A percentile compares a stretch with the other conserved stretches of the same genome.
Conservation (phyloP, 2,888 invertebrate genomes). For the Plagodis pulveraria region DNA sequence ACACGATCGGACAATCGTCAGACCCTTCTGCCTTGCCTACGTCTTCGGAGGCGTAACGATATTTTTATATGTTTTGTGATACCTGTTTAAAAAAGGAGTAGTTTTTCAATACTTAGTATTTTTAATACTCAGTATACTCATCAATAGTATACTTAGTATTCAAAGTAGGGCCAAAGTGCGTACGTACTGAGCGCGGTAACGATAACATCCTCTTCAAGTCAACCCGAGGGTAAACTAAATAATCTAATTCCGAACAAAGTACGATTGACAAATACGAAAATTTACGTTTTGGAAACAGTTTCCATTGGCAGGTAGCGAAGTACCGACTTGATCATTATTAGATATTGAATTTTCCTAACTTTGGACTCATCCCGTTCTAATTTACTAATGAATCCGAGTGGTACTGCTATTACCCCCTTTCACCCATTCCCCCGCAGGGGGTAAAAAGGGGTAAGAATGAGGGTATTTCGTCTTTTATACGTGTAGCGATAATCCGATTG, state of each 20-base stretch:
- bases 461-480: slow-evolving; percentile 83
- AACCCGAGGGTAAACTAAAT: slow-evolving; percentile 81
- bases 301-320: slow-evolving; percentile 44
- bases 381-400: slow-evolving; percentile 86
- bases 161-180: no score
- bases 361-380: slow-evolving; percentile 85
- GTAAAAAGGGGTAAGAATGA: slow-evolving; percentile 60
- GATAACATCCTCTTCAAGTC: slow-evolving; percentile 40
- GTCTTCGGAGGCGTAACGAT: no score
- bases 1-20: no score
- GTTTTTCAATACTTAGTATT: no score
- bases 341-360: slow-evolving; percentile 85
- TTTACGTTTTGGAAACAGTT: slow-evolving; percentile 42
- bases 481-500: slow-evolving; percentile 84
- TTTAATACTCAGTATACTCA: no score
- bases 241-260: slow-evolving; percentile 78
- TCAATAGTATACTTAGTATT: no score
- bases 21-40: no score
- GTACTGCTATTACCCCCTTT: slow-evolving; percentile 76
- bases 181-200: no score
- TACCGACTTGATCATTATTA: slow-evolving; percentile 77
- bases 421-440: slow-evolving; percentile 44
- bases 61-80: no score
- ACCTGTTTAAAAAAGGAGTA: no score
- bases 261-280: slow-evolving; percentile 76